Evolutionary conservation across 2,888 invertebrate genomes (phyloP).

Genomic region (Mellilla xanthometata): DNA sequence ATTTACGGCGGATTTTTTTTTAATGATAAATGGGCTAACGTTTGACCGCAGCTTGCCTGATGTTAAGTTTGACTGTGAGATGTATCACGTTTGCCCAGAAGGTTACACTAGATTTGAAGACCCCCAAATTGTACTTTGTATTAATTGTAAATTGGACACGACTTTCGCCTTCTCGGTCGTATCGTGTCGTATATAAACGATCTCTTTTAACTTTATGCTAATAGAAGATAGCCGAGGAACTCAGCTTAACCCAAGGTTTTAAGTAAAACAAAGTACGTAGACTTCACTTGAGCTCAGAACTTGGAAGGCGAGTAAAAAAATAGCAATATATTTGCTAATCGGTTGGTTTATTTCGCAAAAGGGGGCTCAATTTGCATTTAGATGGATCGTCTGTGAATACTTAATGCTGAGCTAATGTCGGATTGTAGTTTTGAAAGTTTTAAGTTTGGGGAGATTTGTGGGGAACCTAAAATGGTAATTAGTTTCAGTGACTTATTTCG

Average conservation of each 20-base stretch:
- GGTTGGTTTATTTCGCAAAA: slow-evolving; percentile 31
- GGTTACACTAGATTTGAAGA: too few relatives aligned
- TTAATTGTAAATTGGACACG: too few relatives aligned
- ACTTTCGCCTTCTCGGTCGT: too few relatives aligned
- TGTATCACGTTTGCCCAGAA: too few relatives aligned
- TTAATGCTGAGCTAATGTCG: slow-evolving; percentile 7
- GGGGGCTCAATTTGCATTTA: slow-evolving; percentile 20
- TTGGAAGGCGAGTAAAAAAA: slow-evolving; percentile 47
- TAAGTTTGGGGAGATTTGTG: not conserved
- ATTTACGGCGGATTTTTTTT: too few relatives aligned
- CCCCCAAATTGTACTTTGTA: too few relatives aligned
- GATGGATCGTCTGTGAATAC: slow-evolving; percentile 18
- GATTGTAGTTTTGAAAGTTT: slow-evolving; percentile 9
- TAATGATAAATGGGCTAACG: too few relatives aligned
- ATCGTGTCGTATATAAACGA: slow-evolving; percentile 3
- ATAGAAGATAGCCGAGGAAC: slow-evolving; percentile 62
- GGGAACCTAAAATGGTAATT: not conserved
- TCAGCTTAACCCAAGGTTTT: slow-evolving; percentile 61
- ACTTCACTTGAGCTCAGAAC: slow-evolving; percentile 46
- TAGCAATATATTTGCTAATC: slow-evolving; percentile 51
- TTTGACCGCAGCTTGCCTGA: too few relatives aligned
- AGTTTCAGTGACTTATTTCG: too few relatives aligned
- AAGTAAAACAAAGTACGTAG: slow-evolving; percentile 72
- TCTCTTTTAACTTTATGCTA: slow-evolving; percentile 65
- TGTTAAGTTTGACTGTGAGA: too few relatives aligned